phyloP scores from a whole-genome alignment of 2,797 vertebrate genomes.

The Urosaurus nigricauda region DNA sequence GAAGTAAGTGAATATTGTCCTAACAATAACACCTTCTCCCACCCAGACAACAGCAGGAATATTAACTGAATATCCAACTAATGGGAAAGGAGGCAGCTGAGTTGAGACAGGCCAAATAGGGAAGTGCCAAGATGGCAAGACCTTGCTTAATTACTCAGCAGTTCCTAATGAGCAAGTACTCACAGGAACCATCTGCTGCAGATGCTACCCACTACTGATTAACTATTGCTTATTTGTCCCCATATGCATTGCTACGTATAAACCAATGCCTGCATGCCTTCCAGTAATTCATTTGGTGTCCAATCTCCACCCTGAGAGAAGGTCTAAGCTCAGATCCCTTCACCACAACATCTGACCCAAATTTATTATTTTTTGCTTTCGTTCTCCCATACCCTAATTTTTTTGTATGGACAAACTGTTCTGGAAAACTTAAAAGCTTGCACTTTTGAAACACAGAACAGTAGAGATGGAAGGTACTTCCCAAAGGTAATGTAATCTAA shows the following conservation, averaged over 20 bases:
- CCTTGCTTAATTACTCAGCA: not conserved
- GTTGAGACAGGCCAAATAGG: not conserved
- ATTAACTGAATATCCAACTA: not conserved
- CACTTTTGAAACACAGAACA: not conserved
- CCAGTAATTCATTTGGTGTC: not conserved
- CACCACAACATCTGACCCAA: not conserved
- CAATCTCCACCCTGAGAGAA: not conserved
- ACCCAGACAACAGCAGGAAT: not conserved
- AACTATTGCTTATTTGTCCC: not conserved
- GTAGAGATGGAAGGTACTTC: too few species aligned
- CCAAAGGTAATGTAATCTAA: too few species aligned
- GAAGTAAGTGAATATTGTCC: not conserved
- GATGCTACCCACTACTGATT: constrained; percentile 8
- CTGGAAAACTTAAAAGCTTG: not conserved
- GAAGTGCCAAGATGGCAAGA: not conserved
- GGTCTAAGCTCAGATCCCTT: not conserved
- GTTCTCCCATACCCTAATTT: not conserved
- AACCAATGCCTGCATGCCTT: not conserved
- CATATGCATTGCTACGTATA: not conserved
- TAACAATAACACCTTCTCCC: not conserved
- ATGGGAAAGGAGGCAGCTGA: not conserved
- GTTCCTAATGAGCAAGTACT: not conserved
- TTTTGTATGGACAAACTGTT: not conserved
- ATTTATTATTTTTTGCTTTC: not conserved
- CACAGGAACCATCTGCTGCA: constrained; percentile 1